Percentiles rank a stretch among this genome's conserved stretches.
Evolutionary conservation across 2,797 vertebrate genomes (phyloP).

Genomic region (Brachyalestes nurse): DNA sequence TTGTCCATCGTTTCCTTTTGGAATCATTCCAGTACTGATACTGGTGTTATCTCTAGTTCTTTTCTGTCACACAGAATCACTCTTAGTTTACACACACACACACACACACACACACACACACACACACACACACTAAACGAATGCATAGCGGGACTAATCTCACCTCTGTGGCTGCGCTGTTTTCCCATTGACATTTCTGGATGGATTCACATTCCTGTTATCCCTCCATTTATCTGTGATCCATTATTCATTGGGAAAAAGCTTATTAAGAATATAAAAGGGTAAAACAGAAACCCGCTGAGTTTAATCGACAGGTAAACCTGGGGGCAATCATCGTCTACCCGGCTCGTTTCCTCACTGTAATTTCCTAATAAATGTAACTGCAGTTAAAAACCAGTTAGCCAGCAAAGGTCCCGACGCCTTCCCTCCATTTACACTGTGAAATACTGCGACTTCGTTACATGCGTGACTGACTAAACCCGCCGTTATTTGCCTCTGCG

Average conservation of each 20-base stretch:
- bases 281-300: background rate
- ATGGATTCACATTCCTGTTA: constrained; percentile 13
- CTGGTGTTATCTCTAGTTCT: background rate
- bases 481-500: background rate
- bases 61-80: background rate
- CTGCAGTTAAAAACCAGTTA: constrained; percentile 6
- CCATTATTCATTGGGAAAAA: constrained; percentile 7
- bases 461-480: background rate
- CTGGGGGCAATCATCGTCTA: background rate
- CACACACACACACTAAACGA: background rate
- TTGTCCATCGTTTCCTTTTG: background rate
- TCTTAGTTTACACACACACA: background rate
- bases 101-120: background rate
- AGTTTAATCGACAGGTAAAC: background rate
- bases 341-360: background rate
- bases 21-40: background rate
- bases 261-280: background rate
- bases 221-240: constrained; percentile 15
- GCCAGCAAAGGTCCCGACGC: background rate
- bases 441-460: background rate
- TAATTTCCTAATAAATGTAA: background rate
- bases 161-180: background rate
- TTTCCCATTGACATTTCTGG: background rate
- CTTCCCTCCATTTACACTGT: background rate
- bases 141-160: background rate